These are phyloP conservation scores for Carabus problematicus DNA, from an alignment of 2,888 invertebrate genomes.

Conservation along the genomic window DNA sequence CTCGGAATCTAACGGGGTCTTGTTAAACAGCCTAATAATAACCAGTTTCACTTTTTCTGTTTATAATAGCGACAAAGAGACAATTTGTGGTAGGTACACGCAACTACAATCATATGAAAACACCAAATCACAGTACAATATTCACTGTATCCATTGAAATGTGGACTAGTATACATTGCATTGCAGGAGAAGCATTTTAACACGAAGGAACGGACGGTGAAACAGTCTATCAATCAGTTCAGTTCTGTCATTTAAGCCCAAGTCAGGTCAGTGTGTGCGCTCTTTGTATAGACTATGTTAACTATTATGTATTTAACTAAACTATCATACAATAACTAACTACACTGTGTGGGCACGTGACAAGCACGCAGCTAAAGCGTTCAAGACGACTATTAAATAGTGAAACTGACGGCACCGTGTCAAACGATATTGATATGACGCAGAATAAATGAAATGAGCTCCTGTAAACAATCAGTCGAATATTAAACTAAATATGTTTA, in stretches of 20 bases:
- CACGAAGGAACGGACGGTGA: slow-evolving; percentile 30
- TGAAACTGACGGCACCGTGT: slow-evolving; percentile 48
- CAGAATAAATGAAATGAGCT: slow-evolving; percentile 48
- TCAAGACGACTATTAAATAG: slow-evolving; percentile 43
- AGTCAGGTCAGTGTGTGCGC: too few relatives aligned
- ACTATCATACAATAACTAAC: too few relatives aligned
- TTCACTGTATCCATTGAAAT: slow-evolving; percentile 38
- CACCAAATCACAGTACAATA: slow-evolving; percentile 42
- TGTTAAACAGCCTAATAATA: slow-evolving; percentile 41
- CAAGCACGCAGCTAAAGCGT: too few relatives aligned
- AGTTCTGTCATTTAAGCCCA: not conserved
- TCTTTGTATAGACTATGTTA: too few relatives aligned
- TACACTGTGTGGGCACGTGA: too few relatives aligned
- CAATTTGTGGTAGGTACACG: slow-evolving; percentile 33
- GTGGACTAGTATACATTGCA: slow-evolving; percentile 28
- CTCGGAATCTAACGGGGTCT: slow-evolving; percentile 34
- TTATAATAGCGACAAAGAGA: slow-evolving; percentile 23
- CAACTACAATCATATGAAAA: slow-evolving; percentile 39
- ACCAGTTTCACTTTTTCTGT: slow-evolving; percentile 41
- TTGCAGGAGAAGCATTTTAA: slow-evolving; percentile 31
- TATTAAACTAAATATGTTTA: slow-evolving; percentile 60
- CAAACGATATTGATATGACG: slow-evolving; percentile 39
- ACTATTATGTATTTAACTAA: too few relatives aligned
- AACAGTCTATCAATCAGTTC: slow-evolving; percentile 18
- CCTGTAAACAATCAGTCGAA: slow-evolving; percentile 54